Conservation (phyloP, 2,113 vertebrate genomes). For the Lanius collurio region DNA sequence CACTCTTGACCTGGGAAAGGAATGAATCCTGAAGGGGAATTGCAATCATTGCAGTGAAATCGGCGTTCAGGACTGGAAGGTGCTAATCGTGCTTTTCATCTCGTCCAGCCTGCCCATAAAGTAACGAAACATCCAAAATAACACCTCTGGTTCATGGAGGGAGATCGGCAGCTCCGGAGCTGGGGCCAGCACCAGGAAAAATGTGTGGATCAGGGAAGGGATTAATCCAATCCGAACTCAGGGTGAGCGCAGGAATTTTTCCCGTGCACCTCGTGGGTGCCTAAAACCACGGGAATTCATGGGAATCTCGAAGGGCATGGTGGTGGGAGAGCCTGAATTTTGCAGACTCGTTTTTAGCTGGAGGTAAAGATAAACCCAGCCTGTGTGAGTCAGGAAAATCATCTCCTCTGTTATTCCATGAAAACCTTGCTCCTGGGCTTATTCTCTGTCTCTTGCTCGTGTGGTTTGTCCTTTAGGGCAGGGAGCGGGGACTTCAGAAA, state of each 20-base stretch:
- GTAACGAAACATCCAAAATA: constrained; percentile 30
- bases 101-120: background rate
- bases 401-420: accelerated
- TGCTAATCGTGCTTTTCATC: constrained; percentile 48
- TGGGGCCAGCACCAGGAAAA: background rate
- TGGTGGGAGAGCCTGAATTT: background rate
- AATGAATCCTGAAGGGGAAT: constrained; percentile 51
- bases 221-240: constrained; percentile 31
- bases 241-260: background rate
- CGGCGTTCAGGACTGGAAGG: constrained; percentile 47
- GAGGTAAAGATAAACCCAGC: background rate
- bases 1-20: constrained; percentile 50
- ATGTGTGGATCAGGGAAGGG: constrained; percentile 2
- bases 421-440: background rate
- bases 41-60: constrained; percentile 43
- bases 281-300: background rate
- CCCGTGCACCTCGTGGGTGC: accelerated
- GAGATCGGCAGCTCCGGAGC: background rate
- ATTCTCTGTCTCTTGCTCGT: background rate
- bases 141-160: background rate
- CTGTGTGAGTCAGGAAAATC: background rate
- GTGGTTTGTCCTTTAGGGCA: background rate
- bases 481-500: accelerated
- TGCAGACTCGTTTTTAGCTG: background rate
- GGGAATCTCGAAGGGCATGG: background rate